phyloP scores from a whole-genome alignment of 2,888 invertebrate genomes.

The Cephalotes varians region DNA sequence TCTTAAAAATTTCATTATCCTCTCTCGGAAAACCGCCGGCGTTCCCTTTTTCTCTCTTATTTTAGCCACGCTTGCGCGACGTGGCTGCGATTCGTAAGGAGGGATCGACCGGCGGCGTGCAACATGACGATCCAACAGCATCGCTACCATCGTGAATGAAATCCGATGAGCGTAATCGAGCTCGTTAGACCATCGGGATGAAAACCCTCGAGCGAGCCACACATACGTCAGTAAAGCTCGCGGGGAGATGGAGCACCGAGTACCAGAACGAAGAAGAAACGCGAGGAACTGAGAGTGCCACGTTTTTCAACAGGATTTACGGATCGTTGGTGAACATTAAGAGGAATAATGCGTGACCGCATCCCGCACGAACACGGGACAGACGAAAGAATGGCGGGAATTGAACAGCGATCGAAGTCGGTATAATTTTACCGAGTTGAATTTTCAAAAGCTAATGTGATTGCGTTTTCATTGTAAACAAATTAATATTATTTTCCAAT shows the following conservation, averaged over 20 bases:
- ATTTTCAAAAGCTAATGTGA: constrained; percentile 4
- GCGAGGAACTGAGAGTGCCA: constrained; percentile 50
- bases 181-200: constrained; percentile 68
- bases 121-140: constrained; percentile 19
- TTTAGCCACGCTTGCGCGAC: constrained; percentile 44
- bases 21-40: constrained; percentile 2
- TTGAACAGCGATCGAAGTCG: background rate
- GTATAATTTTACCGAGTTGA: constrained; percentile 6
- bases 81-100: constrained; percentile 33
- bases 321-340: constrained; percentile 73
- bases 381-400: constrained; percentile 42
- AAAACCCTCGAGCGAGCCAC: constrained; percentile 53
- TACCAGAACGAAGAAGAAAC: constrained; percentile 38
- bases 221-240: constrained; percentile 33
- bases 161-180: constrained; percentile 71
- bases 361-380: constrained; percentile 63
- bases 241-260: constrained; percentile 19
- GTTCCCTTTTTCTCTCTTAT: constrained; percentile 29
- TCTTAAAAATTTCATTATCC: constrained; percentile 54
- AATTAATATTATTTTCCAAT: background rate
- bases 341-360: constrained; percentile 71
- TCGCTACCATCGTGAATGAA: constrained; percentile 57
- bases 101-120: constrained; percentile 20
- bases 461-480: background rate
- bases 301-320: constrained; percentile 73